Conservation (phyloP, 2,888 invertebrate genomes). For the Limnephilus lunatus region DNA sequence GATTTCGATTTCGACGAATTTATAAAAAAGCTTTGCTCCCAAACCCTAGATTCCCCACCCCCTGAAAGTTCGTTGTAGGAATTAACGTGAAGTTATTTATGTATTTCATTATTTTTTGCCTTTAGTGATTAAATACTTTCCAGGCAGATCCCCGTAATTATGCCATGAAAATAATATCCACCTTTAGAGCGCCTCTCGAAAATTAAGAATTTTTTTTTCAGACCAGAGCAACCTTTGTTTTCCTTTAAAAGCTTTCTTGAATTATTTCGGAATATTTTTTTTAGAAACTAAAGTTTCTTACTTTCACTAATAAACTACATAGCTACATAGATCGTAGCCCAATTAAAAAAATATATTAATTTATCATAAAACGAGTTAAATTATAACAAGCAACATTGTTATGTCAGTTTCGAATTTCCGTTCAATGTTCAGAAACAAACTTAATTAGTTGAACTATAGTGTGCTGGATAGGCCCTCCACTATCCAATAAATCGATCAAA, state of each 20-base stretch:
- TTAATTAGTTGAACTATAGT: neutral
- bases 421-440: neutral
- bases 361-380: neutral
- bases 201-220: neutral
- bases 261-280: neutral
- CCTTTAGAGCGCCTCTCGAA: neutral
- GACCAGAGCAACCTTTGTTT: neutral
- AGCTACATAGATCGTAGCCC: neutral
- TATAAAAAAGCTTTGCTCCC: too few relatives aligned
- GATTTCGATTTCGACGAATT: too few relatives aligned
- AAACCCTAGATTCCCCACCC: neutral
- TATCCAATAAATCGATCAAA: neutral
- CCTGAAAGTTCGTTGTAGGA: neutral
- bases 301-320: neutral
- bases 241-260: neutral
- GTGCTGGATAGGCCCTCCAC: neutral
- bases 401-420: neutral
- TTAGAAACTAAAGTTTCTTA: neutral
- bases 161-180: neutral
- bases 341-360: conserved; percentile 2
- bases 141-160: neutral
- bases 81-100: neutral
- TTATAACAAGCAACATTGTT: neutral
- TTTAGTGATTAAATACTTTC: neutral
- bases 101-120: neutral